Evolutionary conservation across 2,113 vertebrate genomes (phyloP).

Genomic region (Polypterus bichir): DNA sequence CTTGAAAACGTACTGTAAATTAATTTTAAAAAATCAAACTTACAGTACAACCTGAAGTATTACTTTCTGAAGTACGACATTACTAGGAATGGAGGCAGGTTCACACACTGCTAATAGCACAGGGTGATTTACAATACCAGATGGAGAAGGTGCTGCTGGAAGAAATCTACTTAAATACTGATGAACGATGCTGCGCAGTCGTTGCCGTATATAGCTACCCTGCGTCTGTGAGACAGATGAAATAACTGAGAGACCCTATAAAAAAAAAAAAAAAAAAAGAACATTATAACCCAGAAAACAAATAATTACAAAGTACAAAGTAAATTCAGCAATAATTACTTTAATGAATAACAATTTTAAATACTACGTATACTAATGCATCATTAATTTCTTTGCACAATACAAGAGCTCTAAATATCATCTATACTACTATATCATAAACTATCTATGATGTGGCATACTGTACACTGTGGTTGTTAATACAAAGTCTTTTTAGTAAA

Average conservation of each 20-base stretch:
- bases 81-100: conserved; percentile 30
- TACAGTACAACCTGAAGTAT: conserved; percentile 47
- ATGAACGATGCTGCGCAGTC: conserved; percentile 61
- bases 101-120: conserved; percentile 64
- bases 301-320: too few species aligned
- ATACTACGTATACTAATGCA: too few species aligned
- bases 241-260: conserved; percentile 73
- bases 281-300: too few species aligned
- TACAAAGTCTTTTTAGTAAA: too few species aligned
- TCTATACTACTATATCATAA: too few species aligned
- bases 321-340: too few species aligned
- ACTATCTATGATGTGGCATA: too few species aligned
- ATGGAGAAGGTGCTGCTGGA: conserved; percentile 44
- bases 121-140: conserved; percentile 61
- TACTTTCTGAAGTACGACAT: conserved; percentile 37
- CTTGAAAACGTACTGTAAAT: neutral
- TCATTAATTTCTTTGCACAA: too few species aligned
- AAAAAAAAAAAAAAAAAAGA: conserved; percentile 8
- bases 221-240: conserved; percentile 66
- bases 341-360: too few species aligned
- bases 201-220: conserved; percentile 69
- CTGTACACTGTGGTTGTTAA: too few species aligned
- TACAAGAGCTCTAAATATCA: too few species aligned
- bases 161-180: conserved; percentile 88
- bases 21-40: conserved; percentile 1